Conservation (phyloP, 2,797 vertebrate genomes). For the Fringilla coelebs region DNA sequence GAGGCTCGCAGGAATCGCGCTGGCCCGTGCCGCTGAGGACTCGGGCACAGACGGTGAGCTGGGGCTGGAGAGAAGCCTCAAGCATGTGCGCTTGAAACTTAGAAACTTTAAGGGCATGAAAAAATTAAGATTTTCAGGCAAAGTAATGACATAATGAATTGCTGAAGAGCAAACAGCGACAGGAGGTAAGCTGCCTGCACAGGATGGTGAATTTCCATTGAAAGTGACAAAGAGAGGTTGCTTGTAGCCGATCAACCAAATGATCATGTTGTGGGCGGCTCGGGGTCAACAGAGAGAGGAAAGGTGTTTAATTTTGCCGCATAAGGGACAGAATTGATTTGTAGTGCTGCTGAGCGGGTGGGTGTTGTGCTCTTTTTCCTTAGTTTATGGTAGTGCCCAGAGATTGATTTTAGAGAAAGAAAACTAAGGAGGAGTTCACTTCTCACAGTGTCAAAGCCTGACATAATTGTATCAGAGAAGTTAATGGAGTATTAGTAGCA, state of each 20-base stretch:
- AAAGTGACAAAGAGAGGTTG: not conserved
- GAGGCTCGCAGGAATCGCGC: rapidly evolving
- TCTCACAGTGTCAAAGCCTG: not conserved
- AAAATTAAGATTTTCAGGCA: not conserved
- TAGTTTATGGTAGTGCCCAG: not conserved
- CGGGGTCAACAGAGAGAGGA: not conserved
- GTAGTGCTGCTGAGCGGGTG: rapidly evolving
- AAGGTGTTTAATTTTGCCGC: not conserved
- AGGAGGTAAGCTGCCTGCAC: not conserved
- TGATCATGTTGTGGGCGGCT: not conserved
- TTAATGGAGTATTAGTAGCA: not conserved
- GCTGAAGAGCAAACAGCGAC: not conserved
- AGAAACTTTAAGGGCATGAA: not conserved
- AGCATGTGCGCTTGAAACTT: not conserved
- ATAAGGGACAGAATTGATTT: not conserved
- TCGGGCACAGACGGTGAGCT: not conserved
- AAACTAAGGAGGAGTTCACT: not conserved
- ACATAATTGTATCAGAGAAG: not conserved
- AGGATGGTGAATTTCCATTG: not conserved
- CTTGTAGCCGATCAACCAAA: not conserved
- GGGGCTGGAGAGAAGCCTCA: not conserved
- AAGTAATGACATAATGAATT: not conserved
- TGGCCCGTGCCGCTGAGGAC: rapidly evolving
- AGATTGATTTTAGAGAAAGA: not conserved
- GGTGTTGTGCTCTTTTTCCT: not conserved